Evolutionary conservation across 1,140 invertebrate species (phyloP), one percentile per base, ranked within the genome.

Genomic region (Cotesia vestalis): DNA sequence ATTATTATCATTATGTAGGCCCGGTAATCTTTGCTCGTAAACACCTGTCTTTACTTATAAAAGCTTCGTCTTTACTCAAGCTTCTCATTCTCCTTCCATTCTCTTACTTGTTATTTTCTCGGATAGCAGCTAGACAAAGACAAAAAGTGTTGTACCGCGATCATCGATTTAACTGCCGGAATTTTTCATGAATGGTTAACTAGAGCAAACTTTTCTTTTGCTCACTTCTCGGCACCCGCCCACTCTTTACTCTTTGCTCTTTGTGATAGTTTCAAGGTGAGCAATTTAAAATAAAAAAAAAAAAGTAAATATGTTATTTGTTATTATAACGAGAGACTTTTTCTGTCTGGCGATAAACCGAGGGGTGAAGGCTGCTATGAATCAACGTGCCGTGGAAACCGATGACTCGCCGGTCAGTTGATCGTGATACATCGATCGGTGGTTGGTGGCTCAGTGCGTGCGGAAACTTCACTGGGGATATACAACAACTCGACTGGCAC

Each of bases 381-480:
- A 66, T 72, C 70, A 72, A 72, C 69, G 14, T 5, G 38, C 34
- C 34, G 36, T 57, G 38, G 17, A 72, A 66, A 35, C 53, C 27
- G 70, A 72, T 72, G 70, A 72, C 70, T 72, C 70, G 70, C 11
- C 52, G 46, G 70, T 63, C 70, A 72, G 62, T 72, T 72, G 62
- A 72, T 60, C 62, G 62, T 60, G 62, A 72, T 72, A 34, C 52
- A 66, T 72, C 62, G 62, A 72, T 66, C 62, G 53, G 14, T 53
- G n/a, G 38, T 61, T 17, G 20, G 12, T 40, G 4, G 52, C 66
- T 71, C 40, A 35, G 60, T 71, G 69, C 61, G 69, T 71, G 69
- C 60, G 60, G 35, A 62, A 62, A 36, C 60, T 12, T 12, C 40
- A 46, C 40, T 11, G 60, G 60, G 60, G 36, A 8, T 62, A 8